These are phyloP conservation scores for Dynastes hyllus DNA, from an alignment of 2,888 invertebrate species.

Conservation along the genomic window DNA sequence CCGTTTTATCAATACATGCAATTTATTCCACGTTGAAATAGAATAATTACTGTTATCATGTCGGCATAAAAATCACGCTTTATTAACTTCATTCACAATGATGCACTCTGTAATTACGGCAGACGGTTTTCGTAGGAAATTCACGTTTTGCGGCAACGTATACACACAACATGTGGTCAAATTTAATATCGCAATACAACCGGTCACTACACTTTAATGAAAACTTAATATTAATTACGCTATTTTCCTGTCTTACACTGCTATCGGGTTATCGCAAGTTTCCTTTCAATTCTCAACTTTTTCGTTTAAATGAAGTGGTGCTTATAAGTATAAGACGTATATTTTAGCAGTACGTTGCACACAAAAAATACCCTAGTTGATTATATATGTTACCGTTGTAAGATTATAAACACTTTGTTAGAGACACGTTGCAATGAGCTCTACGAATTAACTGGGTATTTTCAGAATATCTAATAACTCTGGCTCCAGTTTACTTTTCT, in stretches of 20 bases:
- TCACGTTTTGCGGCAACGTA: slow-evolving; percentile 28
- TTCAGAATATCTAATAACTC: no score
- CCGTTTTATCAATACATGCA: slow-evolving; percentile 17
- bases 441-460: no score
- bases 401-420: no score
- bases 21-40: slow-evolving; percentile 25
- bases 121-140: slow-evolving; percentile 37
- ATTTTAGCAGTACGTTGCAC: no score
- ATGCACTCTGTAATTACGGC: slow-evolving; percentile 26
- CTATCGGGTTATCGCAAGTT: not conserved
- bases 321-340: no score
- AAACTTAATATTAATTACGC: slow-evolving; percentile 28
- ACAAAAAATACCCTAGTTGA: no score
- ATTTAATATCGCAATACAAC: slow-evolving; percentile 30
- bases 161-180: slow-evolving; percentile 37
- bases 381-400: no score
- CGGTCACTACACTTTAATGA: slow-evolving; percentile 27
- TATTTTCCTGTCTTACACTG: slow-evolving; percentile 6
- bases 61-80: slow-evolving; percentile 30
- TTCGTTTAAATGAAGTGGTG: no score
- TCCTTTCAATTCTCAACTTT: no score
- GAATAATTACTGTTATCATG: slow-evolving; percentile 33
- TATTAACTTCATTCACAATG: slow-evolving; percentile 22
- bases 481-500: no score
- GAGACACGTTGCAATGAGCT: no score